Base-by-base conservation (phyloP, 2,113 vertebrate genomes). In the Catharus bicknelli region DNA sequence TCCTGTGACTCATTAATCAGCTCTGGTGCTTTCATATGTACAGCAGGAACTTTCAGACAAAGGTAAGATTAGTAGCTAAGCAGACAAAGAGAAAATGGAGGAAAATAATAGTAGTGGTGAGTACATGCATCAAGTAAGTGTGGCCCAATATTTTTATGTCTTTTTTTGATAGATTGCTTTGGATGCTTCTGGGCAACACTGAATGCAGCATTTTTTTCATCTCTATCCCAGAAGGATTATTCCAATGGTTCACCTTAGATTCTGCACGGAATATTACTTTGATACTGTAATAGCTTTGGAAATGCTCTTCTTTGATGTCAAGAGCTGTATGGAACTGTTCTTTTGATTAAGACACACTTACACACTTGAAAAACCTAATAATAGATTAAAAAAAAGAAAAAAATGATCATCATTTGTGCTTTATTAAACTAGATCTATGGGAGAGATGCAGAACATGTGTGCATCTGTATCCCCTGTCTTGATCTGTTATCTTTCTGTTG, bases 271-370 rank as follows among this genome's bases (percentile, higher is more conserved):
- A 95, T 95, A 93, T 97, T 82, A 95, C 97, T 97, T 97, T 96
- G 97, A 96, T 97, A 95, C 91, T 86, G 94, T 98, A 97, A 97
- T 97, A 92, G 97, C 96, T 96, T 96, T 97, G 78, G 97, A 97
- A 97, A 95, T 59, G 85, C 85, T 95, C 40, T 90, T 83, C 84
- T 97, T 97, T 97, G 97, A 98, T 97, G 96, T 95, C 87, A 80
- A 80, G 93, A 94, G 94, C 92, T 90, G 83, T 90, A 86, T 90
- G 78, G 87, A 96, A 94, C 87, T 95, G 80, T 94, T 96, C 96
- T 97, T 98, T 98, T 97, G 97, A 98, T 97, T 97, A 97, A 95
- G 97, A 93, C 95, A 78, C 62, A 88, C 94, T 96, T 93, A 55
- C 59, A 91, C 64, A 42, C 94, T 96, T 96, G 97, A 95, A 96